A percentile compares a stretch with the other conserved stretches of the same genome.
Evolutionary conservation across 30 jellyfish, hydroid and myxozoan species (phyloP).

Genomic region (Aurelia coerulea): DNA sequence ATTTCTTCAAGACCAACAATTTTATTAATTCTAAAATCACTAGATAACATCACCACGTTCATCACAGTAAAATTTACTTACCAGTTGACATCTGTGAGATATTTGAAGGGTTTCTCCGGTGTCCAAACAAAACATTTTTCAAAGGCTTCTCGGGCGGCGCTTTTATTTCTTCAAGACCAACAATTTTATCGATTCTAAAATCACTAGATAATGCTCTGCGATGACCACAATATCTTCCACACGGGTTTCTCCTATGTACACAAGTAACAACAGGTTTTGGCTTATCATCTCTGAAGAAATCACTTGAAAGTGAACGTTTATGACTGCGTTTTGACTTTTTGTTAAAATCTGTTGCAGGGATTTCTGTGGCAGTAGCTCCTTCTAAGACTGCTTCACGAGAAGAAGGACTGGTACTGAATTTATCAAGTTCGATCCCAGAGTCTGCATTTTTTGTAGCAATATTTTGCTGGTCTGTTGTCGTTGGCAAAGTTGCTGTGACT

Average conservation of each 20-base stretch:
- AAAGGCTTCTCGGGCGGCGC: slow-evolving; percentile 32
- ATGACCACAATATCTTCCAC: slow-evolving; percentile 93
- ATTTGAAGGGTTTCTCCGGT: slow-evolving; percentile 55
- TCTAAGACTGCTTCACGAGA: neutral
- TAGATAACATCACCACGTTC: slow-evolving; percentile 15
- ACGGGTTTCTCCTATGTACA: slow-evolving; percentile 93
- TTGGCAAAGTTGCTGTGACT: slow-evolving; percentile 45
- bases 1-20: slow-evolving; percentile 22
- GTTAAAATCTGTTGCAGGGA: neutral
- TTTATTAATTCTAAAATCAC: slow-evolving; percentile 71
- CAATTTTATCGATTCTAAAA: slow-evolving; percentile 58
- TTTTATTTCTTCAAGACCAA: slow-evolving; percentile 13
- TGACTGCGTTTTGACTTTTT: slow-evolving; percentile 34
- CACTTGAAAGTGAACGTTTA: slow-evolving; percentile 68
- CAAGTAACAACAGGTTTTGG: slow-evolving; percentile 69
- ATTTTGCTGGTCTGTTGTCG: slow-evolving; percentile 23
- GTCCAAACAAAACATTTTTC: slow-evolving; percentile 54
- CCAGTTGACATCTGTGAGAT: slow-evolving; percentile 62
- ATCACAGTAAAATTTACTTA: neutral
- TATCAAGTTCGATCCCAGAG: slow-evolving; percentile 66
- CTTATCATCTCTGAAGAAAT: slow-evolving; percentile 56
- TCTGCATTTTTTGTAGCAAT: slow-evolving; percentile 33
- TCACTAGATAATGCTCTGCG: slow-evolving; percentile 91
- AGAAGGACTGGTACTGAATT: slow-evolving; percentile 11
- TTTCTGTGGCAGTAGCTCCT: neutral